Conservation (phyloP, 2,888 invertebrate genomes). For the Molanna angustata region DNA sequence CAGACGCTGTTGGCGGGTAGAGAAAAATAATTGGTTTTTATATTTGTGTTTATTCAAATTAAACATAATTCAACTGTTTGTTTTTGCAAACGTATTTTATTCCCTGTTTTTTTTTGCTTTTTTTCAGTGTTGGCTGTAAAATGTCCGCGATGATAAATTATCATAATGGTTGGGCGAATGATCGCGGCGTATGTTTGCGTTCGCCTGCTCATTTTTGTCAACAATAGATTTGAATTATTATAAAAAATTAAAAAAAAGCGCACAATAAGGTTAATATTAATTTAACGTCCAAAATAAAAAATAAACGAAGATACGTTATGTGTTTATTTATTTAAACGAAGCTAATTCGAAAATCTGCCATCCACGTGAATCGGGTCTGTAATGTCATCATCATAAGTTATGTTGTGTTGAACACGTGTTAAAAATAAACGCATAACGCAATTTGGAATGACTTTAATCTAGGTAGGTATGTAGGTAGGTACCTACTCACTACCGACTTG, state of each 20-base stretch:
- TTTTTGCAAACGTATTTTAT: conserved; percentile 22
- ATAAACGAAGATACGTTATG: conserved; percentile 3
- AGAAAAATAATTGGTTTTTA: conserved; percentile 32
- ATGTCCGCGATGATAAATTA: conserved; percentile 18
- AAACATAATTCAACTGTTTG: conserved; percentile 30
- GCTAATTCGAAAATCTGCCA: too few relatives aligned
- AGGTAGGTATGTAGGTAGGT: too few relatives aligned
- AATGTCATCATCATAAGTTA: too few relatives aligned
- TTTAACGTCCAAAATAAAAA: conserved; percentile 2
- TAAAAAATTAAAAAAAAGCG: conserved; percentile 6
- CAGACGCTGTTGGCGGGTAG: conserved; percentile 20
- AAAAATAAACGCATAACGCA: too few relatives aligned
- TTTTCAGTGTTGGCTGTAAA: conserved; percentile 13
- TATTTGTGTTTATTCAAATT: conserved; percentile 32
- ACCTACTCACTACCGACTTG: too few relatives aligned
- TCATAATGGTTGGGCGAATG: too few relatives aligned
- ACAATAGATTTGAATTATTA: conserved; percentile 15
- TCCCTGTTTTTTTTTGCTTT: too few relatives aligned
- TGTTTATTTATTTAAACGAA: too few relatives aligned
- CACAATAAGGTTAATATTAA: conserved; percentile 12
- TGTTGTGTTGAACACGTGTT: too few relatives aligned
- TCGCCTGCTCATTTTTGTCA: conserved; percentile 8
- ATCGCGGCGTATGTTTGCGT: conserved; percentile 2
- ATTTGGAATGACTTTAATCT: too few relatives aligned
- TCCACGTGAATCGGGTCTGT: too few relatives aligned